Evolutionary conservation across 2,113 vertebrate species (phyloP).

Genomic region (Leptocoma aspasia): DNA sequence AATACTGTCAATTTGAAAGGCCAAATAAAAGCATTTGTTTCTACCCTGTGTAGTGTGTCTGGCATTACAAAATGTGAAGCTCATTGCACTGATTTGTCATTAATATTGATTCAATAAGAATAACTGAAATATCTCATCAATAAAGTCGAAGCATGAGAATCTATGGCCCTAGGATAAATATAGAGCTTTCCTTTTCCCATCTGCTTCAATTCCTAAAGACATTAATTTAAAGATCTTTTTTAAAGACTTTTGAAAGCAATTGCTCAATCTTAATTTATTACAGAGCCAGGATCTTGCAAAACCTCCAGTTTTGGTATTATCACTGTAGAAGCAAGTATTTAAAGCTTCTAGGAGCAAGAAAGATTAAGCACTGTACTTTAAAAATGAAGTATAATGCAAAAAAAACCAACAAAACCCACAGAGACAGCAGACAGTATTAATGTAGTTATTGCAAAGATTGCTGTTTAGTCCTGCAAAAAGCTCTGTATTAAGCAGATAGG

Average conservation of each 20-base stretch:
- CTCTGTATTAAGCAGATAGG: background rate
- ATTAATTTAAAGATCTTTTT: background rate
- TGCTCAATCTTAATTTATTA: background rate
- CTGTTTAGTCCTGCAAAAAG: background rate
- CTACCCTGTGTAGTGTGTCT: background rate
- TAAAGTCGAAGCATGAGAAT: background rate
- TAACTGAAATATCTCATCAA: background rate
- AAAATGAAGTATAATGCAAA: background rate
- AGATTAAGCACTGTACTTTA: background rate
- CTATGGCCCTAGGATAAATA: background rate
- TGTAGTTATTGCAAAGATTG: background rate
- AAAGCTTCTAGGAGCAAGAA: background rate
- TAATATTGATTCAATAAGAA: background rate
- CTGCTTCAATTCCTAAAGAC: background rate
- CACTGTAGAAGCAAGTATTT: background rate
- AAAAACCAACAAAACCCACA: background rate
- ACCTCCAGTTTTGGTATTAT: background rate
- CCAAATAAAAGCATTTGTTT: background rate
- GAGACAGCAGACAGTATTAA: background rate
- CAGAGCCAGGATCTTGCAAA: background rate
- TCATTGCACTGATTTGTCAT: background rate
- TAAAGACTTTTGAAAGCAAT: background rate
- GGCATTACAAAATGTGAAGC: background rate
- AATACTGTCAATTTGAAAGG: background rate
- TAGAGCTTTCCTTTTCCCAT: background rate